Conservation (phyloP, 1,140 invertebrate genomes). For the Aphelinus atriplicis region DNA sequence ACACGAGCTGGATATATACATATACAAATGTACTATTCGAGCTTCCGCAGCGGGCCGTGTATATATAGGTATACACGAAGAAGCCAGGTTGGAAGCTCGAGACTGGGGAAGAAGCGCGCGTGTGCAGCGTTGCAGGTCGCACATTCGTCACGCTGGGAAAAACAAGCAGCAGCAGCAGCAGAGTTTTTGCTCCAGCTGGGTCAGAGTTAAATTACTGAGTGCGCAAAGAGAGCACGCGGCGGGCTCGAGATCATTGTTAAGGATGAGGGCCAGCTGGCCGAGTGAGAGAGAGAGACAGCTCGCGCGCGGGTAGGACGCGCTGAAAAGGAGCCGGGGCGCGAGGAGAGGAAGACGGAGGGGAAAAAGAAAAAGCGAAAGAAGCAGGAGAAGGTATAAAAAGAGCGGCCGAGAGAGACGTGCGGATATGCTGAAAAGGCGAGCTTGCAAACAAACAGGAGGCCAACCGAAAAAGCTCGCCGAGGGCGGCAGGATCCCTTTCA, state of each 20-base stretch:
- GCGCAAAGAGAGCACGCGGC: neutral
- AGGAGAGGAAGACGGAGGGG: neutral
- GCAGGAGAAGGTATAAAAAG: no score
- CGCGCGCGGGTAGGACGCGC: neutral
- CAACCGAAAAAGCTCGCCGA: neutral
- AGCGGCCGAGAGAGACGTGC: neutral
- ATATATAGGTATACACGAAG: no score
- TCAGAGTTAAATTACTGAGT: constrained; percentile 24
- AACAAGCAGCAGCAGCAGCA: no score
- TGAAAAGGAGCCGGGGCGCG: no score
- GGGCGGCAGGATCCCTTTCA: constrained; percentile 7
- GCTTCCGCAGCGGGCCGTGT: no score
- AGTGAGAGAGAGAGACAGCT: no score
- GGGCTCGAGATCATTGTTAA: constrained; percentile 23
- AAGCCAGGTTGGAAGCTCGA: no score
- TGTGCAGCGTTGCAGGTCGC: neutral
- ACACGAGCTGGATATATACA: no score
- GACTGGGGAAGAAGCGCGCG: neutral
- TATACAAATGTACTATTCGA: no score
- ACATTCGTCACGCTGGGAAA: neutral
- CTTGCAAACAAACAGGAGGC: constrained; percentile 8
- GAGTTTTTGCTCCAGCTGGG: constrained; percentile 3
- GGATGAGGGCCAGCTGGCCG: neutral
- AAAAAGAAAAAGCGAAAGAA: neutral
- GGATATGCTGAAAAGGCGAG: neutral